Base-by-base conservation (phyloP, 64 coral and sea anemone genomes). In the Dendrophyllia cribrosa region DNA sequence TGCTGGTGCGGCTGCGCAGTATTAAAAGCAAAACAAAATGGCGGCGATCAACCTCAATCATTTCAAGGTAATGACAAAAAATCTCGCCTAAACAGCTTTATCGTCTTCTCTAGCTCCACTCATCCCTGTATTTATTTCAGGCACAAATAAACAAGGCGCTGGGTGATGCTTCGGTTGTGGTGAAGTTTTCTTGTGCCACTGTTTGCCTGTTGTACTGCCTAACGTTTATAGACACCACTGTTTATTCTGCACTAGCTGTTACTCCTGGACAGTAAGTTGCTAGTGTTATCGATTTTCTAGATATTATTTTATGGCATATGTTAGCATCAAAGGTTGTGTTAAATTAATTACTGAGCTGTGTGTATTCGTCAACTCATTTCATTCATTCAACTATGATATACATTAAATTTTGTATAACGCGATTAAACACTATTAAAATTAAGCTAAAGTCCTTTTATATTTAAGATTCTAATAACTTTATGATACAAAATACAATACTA, bases 141-240 rank as follows among this genome's bases (percentile, higher is more conserved):
- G 65, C 64, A 52, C 94, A 95, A 52, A 65, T 95, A 65, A 95
- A 95, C 34, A 95, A 95, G 77, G 79, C 87, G 58, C 76, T 95
- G 11, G 94, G 94, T 10, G 94, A 95, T 91, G 94, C 94, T 12
- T 95, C 94, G 20, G 88, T 95, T 16, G 94, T 95, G 3, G 94
- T 95, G 10, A 95, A 95, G 78, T 83, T 88, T 13, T 95, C 94
- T 59, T 95, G 88, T 91, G 88, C 58, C 13, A 23, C 68, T 20
- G 94, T 95, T 9, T 87, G 72, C 46, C 59, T 95, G 11, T 46
- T 95, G 64, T 95, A 95, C 65, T 45, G 86, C 6, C 76, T 95
- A 19, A 90, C 79, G 20, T 95, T 91, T 79, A 63, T 86, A 9
- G 72, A 75, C 19, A 65, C 82, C 0, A 64, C 62, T 13, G 82